Base-by-base conservation (phyloP, 92 coral and sea anemone genomes). In the Porites cylindrica region DNA sequence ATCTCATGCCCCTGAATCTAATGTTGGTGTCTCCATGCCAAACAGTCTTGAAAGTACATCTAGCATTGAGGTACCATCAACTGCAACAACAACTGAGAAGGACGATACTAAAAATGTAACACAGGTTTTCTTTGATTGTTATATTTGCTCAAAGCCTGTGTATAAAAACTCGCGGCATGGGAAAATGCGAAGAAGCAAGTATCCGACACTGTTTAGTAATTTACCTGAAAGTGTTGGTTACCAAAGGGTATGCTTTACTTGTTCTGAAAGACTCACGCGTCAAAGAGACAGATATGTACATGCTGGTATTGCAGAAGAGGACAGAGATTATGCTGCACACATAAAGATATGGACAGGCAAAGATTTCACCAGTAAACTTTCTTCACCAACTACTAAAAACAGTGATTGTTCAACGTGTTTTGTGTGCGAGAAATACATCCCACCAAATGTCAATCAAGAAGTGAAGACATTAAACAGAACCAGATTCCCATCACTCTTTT, bases 301-400 rank as follows among this genome's bases (percentile, higher is more conserved):
- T 73, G 95, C 91, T 65, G 91, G 90, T 66, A 72, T 96, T 76
- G 72, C 95, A 4, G 95, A 97, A 65, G 93, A 89, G 68, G 67
- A 88, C 81, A 87, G 98, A 61, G 90, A 96, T 74, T 88, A 97
- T 79, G 90, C 83, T 88, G 93, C 96, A 18, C 91, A 87, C 56
- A 85, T 89, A 77, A 90, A 94, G 88, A 89, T 87, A 75, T 93
- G 97, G 94, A 94, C 94, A 1, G 92, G 91, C 1, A 60, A 63
- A 14, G 94, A 92, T 21, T 52, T 88, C 14, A 47, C 88, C 63
- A 43, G 83, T 17, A 92, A 82, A 64, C 66, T 84, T 20, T 82
- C 66, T n/a, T 80, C 85, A 8, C 18, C 80, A 32, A 21, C 68
- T n/a, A 66, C 72, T 9, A 78, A 77, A 53, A 77, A 82, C 72